Base-by-base conservation (phyloP, 2,797 vertebrate species). In the Periophthalmus magnuspinnatus region DNA sequence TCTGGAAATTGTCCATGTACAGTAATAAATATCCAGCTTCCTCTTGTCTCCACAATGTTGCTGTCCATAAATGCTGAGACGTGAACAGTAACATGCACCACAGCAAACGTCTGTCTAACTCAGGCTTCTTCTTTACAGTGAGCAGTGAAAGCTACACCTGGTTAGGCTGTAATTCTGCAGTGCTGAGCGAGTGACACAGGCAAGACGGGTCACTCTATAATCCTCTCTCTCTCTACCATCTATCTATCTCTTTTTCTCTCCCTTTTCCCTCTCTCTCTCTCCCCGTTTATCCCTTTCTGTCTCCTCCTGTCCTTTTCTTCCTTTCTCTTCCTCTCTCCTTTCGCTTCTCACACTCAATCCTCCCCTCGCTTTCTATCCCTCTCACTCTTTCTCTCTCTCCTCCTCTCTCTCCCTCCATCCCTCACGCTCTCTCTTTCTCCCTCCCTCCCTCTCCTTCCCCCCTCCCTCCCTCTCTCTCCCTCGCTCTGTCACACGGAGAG, bases 181-280 rank as follows among this genome's bases (percentile, higher is more conserved):
- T 88, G 84, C 94, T 95, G 94, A 95, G 94, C 95, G 94, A 96
- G 96, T 98, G 97, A 99, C 97, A 98, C 95, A 96, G 96, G 96
- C 96, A 97, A 93, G 89, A 94, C 93, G 93, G 98, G 97, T 98
- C 98, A 97, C 96, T 98, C 96, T 95, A 97, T 98, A 99, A 98
- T 98, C 97, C 97, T 95, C 95, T 95, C 95, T 91, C 94, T 94
- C 95, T 95, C 95, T 94, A 95, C 95, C 95, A 94, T 91, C 94
- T 94, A 94, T 96, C 95, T 94, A 94, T 91, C 94, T 94, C 94
- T 96, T 95, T 94, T 95, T 95, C 95, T 95, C 94, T 94, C 94
- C 96, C 95, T 94, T 95, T 95, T 95, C 95, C 13, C 16, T 47
- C 16, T 16, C 16, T 48, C 14, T 3, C 16, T 47, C 10, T 14